phyloP scores from a whole-genome alignment of 2,113 vertebrate genomes.

The Campylomormyrus numenius region DNA sequence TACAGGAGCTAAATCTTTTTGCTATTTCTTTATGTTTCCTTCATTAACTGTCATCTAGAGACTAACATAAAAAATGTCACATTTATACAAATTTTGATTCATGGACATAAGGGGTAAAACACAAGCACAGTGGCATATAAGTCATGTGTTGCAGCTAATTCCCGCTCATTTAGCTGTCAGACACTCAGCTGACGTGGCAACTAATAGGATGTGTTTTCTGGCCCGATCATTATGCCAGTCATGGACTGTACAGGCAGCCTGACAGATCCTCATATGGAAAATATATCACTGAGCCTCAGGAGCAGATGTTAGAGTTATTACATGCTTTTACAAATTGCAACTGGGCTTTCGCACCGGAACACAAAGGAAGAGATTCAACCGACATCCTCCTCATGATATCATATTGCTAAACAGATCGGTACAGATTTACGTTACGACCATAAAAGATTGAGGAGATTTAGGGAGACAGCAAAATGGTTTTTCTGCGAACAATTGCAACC shows the following conservation, averaged over 20 bases:
- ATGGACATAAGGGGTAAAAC: not conserved
- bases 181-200: constrained; percentile 24
- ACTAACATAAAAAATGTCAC: not conserved
- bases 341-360: not conserved
- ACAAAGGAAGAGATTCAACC: constrained; percentile 19
- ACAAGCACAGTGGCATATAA: not conserved
- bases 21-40: not conserved
- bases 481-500: not conserved
- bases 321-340: constrained; percentile 6
- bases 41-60: not conserved
- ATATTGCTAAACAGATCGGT: constrained; percentile 31
- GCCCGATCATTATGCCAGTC: constrained; percentile 30
- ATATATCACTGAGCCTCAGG: not conserved
- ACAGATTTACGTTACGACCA: constrained; percentile 35
- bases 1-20: not conserved
- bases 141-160: constrained; percentile 3
- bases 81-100: not conserved
- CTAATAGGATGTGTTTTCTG: constrained; percentile 39
- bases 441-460: constrained; percentile 30
- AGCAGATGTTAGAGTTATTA: constrained; percentile 8
- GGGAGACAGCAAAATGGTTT: not conserved
- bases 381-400: not conserved
- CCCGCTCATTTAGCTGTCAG: constrained; percentile 31
- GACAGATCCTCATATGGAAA: constrained; percentile 14
- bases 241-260: not conserved